Percentiles rank a stretch among this genome's conserved stretches.
phyloP scores from a whole-genome alignment of 2,797 vertebrate genomes.

The Dryobates pubescens region DNA sequence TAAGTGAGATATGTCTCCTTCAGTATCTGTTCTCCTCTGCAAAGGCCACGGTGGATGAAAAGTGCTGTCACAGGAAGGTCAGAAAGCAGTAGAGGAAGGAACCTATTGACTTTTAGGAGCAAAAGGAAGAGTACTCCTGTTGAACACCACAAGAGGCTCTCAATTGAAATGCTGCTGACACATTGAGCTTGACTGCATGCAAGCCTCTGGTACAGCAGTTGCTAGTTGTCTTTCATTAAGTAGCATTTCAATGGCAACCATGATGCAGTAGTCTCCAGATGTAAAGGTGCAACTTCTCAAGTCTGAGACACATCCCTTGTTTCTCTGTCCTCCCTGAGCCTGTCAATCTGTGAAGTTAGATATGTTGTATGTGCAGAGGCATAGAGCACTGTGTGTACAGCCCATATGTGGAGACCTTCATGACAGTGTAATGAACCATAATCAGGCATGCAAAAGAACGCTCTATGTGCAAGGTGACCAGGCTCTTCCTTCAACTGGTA shows the following conservation, averaged over 20 bases:
- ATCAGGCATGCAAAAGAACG: neutral
- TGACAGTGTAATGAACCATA: neutral
- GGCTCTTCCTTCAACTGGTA: neutral
- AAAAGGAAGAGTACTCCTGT: neutral
- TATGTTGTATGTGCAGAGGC: too few species aligned
- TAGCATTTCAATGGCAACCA: neutral
- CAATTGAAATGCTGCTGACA: rapidly evolving
- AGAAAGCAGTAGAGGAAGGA: neutral
- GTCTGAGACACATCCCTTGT: neutral
- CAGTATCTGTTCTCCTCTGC: neutral
- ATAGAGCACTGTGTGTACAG: rapidly evolving
- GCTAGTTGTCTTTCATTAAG: neutral
- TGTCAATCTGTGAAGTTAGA: neutral
- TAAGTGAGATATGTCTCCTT: neutral
- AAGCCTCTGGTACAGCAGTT: neutral
- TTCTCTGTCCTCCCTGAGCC: neutral
- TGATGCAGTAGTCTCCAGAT: neutral
- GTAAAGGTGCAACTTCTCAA: rapidly evolving
- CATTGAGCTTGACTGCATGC: neutral
- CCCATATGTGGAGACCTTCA: rapidly evolving
- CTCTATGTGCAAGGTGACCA: neutral
- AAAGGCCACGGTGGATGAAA: neutral
- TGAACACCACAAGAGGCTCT: neutral
- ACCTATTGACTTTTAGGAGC: neutral
- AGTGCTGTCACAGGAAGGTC: neutral